Conservation (phyloP, 2,888 invertebrate species). For the Drosophila nigricruria region DNA sequence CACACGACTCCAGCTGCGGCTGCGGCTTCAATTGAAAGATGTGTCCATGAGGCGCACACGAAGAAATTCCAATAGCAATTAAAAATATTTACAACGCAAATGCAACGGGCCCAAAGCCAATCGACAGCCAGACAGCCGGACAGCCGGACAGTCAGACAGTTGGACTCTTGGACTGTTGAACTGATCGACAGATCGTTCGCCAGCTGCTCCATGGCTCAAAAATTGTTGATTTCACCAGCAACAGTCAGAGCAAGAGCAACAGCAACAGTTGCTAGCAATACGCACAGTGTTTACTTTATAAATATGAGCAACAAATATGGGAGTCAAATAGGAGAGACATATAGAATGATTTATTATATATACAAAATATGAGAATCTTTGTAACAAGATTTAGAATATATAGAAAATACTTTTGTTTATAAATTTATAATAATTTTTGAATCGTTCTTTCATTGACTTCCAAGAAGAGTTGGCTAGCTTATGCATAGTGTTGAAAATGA, state of each 20-base stretch:
- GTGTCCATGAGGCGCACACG: slow-evolving; percentile 73
- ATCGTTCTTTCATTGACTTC: too few relatives aligned
- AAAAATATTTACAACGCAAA: slow-evolving; percentile 81
- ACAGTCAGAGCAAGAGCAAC: slow-evolving; percentile 8
- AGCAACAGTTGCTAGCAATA: slow-evolving; percentile 5
- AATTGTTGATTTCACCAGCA: slow-evolving; percentile 43
- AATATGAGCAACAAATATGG: neutral
- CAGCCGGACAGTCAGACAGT: slow-evolving; percentile 28
- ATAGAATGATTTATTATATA: neutral
- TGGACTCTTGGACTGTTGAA: slow-evolving; percentile 27
- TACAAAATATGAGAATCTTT: neutral
- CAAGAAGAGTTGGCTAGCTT: too few relatives aligned
- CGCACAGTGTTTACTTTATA: slow-evolving; percentile 8
- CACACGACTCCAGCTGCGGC: slow-evolving; percentile 54
- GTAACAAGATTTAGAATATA: neutral
- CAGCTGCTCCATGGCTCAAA: slow-evolving; percentile 42
- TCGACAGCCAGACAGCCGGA: slow-evolving; percentile 29
- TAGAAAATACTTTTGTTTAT: neutral
- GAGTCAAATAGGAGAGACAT: neutral
- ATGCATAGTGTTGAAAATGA: too few relatives aligned
- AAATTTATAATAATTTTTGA: too few relatives aligned
- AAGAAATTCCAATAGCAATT: slow-evolving; percentile 77
- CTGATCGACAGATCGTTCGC: slow-evolving; percentile 22
- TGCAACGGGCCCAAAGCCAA: slow-evolving; percentile 53
- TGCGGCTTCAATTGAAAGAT: slow-evolving; percentile 66